These are phyloP conservation scores for Spongia lamella DNA, from an alignment of 37 sponge, comb jelly and placozoan species.

Conservation along the genomic window DNA sequence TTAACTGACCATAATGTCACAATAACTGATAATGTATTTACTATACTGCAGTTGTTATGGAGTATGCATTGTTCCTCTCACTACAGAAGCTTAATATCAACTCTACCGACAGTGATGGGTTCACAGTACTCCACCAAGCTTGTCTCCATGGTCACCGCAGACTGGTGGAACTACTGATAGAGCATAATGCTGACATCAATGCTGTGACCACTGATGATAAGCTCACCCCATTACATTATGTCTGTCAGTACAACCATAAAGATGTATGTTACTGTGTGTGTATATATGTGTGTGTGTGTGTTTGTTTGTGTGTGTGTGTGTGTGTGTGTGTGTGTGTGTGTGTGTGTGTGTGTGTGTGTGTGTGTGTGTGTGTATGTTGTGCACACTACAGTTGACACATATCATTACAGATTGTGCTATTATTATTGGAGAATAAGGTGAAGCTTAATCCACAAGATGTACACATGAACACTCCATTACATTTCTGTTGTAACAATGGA, in stretches of 20 bases:
- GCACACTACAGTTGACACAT: no score
- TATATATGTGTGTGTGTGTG: no score
- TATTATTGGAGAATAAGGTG: constrained; percentile 71
- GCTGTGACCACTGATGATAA: constrained; percentile 44
- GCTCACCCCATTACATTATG: constrained; percentile 84
- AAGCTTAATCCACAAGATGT: constrained; percentile 61
- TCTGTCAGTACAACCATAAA: constrained; percentile 90
- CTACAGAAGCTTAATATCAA: constrained; percentile 37
- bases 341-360: neutral
- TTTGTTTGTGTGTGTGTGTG: neutral
- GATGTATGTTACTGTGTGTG: constrained; percentile 70
- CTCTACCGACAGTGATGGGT: constrained; percentile 54
- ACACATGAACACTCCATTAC: constrained; percentile 89
- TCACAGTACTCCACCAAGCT: constrained; percentile 78
- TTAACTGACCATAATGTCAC: no score
- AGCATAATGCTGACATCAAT: constrained; percentile 59
- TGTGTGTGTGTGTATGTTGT: neutral
- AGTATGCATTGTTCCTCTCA: neutral
- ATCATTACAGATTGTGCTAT: constrained; percentile 51
- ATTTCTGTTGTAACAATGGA: constrained; percentile 88
- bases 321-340: neutral
- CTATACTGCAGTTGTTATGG: no score
- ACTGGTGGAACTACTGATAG: constrained; percentile 60
- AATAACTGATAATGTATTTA: no score
- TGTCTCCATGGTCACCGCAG: constrained; percentile 52